Evolutionary conservation across 2,888 invertebrate species (phyloP).

Genomic region (Rhaphigaster nebulosa): DNA sequence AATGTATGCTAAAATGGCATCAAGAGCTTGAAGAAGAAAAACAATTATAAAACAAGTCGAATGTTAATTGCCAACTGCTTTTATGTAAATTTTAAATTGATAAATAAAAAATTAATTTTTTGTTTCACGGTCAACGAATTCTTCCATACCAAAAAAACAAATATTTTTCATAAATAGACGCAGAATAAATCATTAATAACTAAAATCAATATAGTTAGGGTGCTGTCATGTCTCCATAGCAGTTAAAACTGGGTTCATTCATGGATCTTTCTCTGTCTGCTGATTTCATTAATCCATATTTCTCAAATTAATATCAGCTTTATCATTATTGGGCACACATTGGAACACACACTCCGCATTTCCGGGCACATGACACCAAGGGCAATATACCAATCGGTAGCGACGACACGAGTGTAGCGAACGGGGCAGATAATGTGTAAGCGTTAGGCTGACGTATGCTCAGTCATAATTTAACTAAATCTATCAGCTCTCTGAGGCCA

Average conservation of each 20-base stretch:
- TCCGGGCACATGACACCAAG: background rate
- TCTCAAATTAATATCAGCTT: background rate
- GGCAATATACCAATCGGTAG: background rate
- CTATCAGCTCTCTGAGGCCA: conserved; percentile 25
- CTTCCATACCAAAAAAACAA: too few species aligned
- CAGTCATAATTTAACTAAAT: conserved; percentile 43
- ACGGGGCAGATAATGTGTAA: background rate
- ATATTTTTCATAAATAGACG: too few species aligned
- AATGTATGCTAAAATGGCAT: too few species aligned
- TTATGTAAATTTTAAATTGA: too few species aligned
- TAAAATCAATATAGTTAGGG: too few species aligned
- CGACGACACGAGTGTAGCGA: conserved; percentile 5
- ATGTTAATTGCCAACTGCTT: too few species aligned
- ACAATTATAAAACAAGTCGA: too few species aligned
- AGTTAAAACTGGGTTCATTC: background rate
- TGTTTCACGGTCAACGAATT: too few species aligned
- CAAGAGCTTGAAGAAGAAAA: too few species aligned
- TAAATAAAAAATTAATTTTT: too few species aligned
- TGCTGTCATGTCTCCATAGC: too few species aligned
- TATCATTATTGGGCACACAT: background rate
- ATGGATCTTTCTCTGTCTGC: background rate
- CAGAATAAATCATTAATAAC: too few species aligned
- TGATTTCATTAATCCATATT: background rate
- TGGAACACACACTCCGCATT: background rate
- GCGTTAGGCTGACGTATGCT: background rate